phyloP scores from a whole-genome alignment of 2,888 invertebrate genomes.

The Euproctis similis region DNA sequence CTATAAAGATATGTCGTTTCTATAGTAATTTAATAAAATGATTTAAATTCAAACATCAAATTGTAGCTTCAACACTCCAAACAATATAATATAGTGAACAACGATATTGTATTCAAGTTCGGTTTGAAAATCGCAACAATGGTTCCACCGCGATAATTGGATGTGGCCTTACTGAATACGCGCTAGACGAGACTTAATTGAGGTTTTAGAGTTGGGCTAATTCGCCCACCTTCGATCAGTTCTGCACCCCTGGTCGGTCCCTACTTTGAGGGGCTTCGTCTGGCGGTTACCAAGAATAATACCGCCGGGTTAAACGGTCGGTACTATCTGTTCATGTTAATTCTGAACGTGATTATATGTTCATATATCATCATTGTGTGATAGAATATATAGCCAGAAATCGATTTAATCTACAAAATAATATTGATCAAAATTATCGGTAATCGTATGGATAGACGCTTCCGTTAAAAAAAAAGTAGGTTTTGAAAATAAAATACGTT shows the following conservation, averaged over 20 bases:
- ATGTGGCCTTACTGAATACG: constrained; percentile 69
- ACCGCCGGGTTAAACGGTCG: constrained; percentile 52
- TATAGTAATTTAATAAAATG: too few relatives aligned
- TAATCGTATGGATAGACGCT: too few relatives aligned
- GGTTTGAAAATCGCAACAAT: constrained; percentile 59
- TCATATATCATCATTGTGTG: too few relatives aligned
- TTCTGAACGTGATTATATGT: too few relatives aligned
- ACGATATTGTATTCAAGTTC: constrained; percentile 33
- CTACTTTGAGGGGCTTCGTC: constrained; percentile 54
- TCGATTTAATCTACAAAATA: too few relatives aligned
- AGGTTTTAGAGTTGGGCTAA: constrained; percentile 74
- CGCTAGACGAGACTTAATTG: constrained; percentile 75
- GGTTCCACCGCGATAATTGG: constrained; percentile 70
- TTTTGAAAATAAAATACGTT: too few relatives aligned
- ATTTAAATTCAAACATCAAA: too few relatives aligned
- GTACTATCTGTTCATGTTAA: constrained; percentile 28
- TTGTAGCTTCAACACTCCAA: too few relatives aligned
- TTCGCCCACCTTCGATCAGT: constrained; percentile 70
- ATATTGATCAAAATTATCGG: too few relatives aligned
- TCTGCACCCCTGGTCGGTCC: constrained; percentile 40
- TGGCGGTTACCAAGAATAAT: constrained; percentile 51
- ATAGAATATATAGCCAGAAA: too few relatives aligned
- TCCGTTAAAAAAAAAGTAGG: too few relatives aligned
- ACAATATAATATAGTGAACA: constrained; percentile 27
- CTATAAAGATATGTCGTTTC: too few relatives aligned